phyloP scores from a whole-genome alignment of 2,113 vertebrate species.

The Clarias macrocephalus region DNA sequence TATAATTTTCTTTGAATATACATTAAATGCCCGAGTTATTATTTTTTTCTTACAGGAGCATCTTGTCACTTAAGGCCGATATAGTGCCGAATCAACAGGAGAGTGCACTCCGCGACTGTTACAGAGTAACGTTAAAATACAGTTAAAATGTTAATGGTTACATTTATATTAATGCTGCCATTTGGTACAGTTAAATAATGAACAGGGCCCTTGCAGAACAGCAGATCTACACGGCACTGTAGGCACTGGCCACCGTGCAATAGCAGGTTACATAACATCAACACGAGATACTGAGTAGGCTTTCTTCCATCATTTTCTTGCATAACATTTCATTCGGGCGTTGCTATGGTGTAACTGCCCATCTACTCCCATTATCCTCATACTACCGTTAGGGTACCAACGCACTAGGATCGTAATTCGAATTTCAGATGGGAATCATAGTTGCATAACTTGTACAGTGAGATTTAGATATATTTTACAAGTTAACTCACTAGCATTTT shows the following conservation, averaged over 20 bases:
- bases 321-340: constrained; percentile 63
- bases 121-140: not conserved
- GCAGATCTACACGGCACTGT: not conserved
- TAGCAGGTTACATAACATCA: constrained; percentile 66
- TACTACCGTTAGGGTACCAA: not conserved
- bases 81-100: not conserved
- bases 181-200: constrained; percentile 7
- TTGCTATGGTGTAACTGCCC: constrained; percentile 70
- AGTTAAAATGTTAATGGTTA: not conserved
- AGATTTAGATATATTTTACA: not conserved
- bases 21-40: not conserved
- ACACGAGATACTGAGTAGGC: constrained; percentile 58
- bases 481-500: not conserved
- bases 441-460: not conserved
- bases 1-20: not conserved
- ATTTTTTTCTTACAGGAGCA: not conserved
- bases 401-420: not conserved
- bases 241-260: not conserved
- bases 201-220: not conserved
- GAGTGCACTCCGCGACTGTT: not conserved
- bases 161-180: not conserved
- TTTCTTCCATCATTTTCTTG: constrained; percentile 67
- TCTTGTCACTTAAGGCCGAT: not conserved
- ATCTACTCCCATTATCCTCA: not conserved
- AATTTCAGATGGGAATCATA: not conserved